Base-by-base conservation (phyloP, 1,140 invertebrate species). In the Fopius arisanus region DNA sequence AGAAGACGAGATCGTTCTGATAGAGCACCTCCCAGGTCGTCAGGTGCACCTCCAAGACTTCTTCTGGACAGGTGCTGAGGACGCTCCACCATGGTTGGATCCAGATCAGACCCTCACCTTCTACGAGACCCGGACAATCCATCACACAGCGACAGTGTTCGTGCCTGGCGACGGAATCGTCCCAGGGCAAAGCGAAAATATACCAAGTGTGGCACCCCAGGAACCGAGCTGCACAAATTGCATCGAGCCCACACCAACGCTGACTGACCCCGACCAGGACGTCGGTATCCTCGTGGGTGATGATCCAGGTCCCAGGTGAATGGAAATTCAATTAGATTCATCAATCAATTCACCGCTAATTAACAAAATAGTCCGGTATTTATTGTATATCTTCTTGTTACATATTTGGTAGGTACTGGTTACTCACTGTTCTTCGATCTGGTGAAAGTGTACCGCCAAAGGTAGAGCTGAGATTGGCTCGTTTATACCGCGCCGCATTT, bases 41-140 rank as follows among this genome's bases (percentile, higher is more conserved):
- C 90, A 87, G 80, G 92, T 91, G 76, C 91, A 88, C 74, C 87
- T 95, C 68, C 94, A 95, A 79, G 94, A 95, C 82, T 96, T 95
- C 83, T 94, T 96, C 80, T 96, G 94, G 94, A 95, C 93, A 0
- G 94, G 94, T 0, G 93, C 93, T 0, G 94, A 95, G 1, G 94
- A 95, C 80, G 94, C 93, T 2, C 88, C 90, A 0, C 89, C 87
- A 41, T 87, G 86, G 85, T 40, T 85, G 9, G 83, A 83, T 70
- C 79, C 82, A 3, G 82, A 83, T 31, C 86, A 88, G n/a, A 82
- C 82, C 0, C 66, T 88, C 26, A 87, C 80, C 0, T 76, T 84
- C n/a, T 85, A 86, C 74, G 82, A 88, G 70, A 86, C 84, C 3
- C 83, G 74, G 29, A 86, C 86, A 1, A 67, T 86, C 26, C 80